Evolutionary conservation across 2,797 vertebrate genomes (phyloP).

Genomic region (Sebastes iracundus): DNA sequence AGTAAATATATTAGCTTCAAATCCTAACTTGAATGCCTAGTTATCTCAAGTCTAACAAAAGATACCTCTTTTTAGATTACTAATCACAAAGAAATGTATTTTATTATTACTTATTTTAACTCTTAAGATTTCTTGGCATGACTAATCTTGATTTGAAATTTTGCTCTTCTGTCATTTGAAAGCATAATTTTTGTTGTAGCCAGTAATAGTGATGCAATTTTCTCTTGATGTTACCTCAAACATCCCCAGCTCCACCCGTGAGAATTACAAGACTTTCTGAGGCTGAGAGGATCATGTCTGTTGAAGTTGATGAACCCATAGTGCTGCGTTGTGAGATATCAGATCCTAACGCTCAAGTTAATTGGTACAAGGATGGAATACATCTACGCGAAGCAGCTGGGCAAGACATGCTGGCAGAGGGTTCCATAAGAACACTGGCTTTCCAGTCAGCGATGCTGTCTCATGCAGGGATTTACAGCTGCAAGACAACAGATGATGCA

Average conservation of each 20-base stretch:
- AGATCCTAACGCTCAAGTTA: conserved; percentile 71
- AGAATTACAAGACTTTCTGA: conserved; percentile 77
- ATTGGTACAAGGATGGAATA: conserved; percentile 85
- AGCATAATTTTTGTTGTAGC: conserved; percentile 38
- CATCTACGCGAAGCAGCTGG: conserved; percentile 68
- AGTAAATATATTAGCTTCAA: conserved; percentile 37
- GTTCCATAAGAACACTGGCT: conserved; percentile 75
- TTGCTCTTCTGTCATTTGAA: conserved; percentile 55
- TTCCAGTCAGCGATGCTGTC: conserved; percentile 69
- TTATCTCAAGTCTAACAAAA: conserved; percentile 67
- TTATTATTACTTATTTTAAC: conserved; percentile 50
- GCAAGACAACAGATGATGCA: conserved; percentile 76
- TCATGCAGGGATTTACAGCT: conserved; percentile 79
- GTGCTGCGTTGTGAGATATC: conserved; percentile 75
- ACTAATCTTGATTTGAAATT: conserved; percentile 69
- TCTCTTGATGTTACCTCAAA: conserved; percentile 82
- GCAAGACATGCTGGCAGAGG: conserved; percentile 77
- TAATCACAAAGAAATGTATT: conserved; percentile 52
- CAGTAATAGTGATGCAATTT: conserved; percentile 76
- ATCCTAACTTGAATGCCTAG: conserved; percentile 66
- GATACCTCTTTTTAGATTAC: conserved; percentile 51
- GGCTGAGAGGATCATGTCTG: conserved; percentile 72
- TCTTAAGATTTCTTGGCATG: conserved; percentile 62
- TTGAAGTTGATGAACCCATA: conserved; percentile 75
- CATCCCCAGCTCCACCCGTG: conserved; percentile 80